A percentile compares a stretch with the other conserved stretches of the same genome.
Conservation (phyloP, 2,113 vertebrate species). For the Scomber japonicus region DNA sequence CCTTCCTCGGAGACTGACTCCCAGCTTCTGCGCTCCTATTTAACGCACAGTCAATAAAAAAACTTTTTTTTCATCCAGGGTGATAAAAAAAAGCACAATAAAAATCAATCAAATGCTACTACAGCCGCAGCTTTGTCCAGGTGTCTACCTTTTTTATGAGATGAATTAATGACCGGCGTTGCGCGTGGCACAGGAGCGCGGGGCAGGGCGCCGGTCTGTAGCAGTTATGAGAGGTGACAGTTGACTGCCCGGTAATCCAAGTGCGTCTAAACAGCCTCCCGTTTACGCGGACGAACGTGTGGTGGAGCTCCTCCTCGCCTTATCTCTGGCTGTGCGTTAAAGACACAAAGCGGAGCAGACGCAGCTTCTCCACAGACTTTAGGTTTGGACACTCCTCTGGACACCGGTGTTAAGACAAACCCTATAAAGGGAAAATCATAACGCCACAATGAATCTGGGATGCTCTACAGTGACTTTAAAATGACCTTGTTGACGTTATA, state of each 20-base stretch:
- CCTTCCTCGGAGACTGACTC: slow-evolving; percentile 59
- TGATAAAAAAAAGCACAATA: slow-evolving; percentile 50
- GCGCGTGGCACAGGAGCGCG: slow-evolving; percentile 43
- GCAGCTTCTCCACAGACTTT: not conserved
- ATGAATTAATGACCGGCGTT: slow-evolving; percentile 19
- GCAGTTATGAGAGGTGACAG: slow-evolving; percentile 66
- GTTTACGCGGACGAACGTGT: slow-evolving; percentile 53
- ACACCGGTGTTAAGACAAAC: slow-evolving; percentile 17
- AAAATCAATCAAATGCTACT: slow-evolving; percentile 41
- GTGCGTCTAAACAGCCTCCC: slow-evolving; percentile 72
- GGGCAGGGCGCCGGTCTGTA: slow-evolving; percentile 47
- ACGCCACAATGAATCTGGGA: not conserved
- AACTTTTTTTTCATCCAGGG: slow-evolving; percentile 57
- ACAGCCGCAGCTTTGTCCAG: slow-evolving; percentile 25
- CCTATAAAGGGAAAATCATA: not conserved
- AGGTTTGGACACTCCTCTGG: slow-evolving; percentile 22
- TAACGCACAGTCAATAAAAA: slow-evolving; percentile 47
- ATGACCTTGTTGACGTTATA: not conserved
- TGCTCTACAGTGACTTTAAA: not conserved
- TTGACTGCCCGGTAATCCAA: slow-evolving; percentile 80
- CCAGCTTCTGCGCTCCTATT: slow-evolving; percentile 61
- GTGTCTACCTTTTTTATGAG: slow-evolving; percentile 36
- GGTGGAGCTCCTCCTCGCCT: slow-evolving; percentile 80
- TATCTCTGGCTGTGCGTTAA: slow-evolving; percentile 52
- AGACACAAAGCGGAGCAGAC: slow-evolving; percentile 15